Evolutionary conservation across 2,888 invertebrate species (phyloP), one percentile per base, ranked within the genome.

Genomic region (Epinotia brunnichana): DNA sequence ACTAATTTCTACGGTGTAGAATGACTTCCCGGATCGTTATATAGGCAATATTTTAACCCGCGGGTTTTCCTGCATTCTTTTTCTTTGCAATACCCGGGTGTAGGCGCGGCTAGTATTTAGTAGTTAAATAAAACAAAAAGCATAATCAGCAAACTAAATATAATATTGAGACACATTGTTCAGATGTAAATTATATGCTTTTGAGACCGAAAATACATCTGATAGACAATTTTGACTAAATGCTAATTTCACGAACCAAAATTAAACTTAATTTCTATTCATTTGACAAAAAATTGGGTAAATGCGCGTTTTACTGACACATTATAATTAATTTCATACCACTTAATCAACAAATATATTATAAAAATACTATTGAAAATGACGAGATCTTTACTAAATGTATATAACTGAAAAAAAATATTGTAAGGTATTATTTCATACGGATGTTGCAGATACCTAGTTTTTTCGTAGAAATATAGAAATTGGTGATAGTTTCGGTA

Each of bases 161-260:
- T 72, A 72, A 72, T n/a, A n/a, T 72, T 72, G 72, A 62, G 72
- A 71, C 66, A 54, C 41, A 15, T 19, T 21, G 21, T 64, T 61
- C 61, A 67, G 56, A 61, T 60, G 60, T 39, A 56, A 39, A 61
- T 24, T 68, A 72, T 68, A 72, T 72, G 67, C 72, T 57, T 48
- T 68, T 51, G 67, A 68, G 72, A 72, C 72, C 61, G 48, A 72
- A 53, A 48, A 60, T 59, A 61, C 67, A 61, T 61, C 61, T 56
- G 72, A 61, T n/a, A 15, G 2, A 53, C 39, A 48, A 68, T 71
- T 71, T 71, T 56, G 54, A 66, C 53, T 29, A 56, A 66, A 53
- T 24, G 54, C 39, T 39, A 64, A 64, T 39, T n/a, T 53, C 15
- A 53, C 53, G n/a, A 54, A 64, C 53, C 7, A 21, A 54, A 54